These are phyloP conservation scores for Astatotilapia flaviijosephi DNA, from an alignment of 2,113 vertebrate genomes.

Conservation along the genomic window DNA sequence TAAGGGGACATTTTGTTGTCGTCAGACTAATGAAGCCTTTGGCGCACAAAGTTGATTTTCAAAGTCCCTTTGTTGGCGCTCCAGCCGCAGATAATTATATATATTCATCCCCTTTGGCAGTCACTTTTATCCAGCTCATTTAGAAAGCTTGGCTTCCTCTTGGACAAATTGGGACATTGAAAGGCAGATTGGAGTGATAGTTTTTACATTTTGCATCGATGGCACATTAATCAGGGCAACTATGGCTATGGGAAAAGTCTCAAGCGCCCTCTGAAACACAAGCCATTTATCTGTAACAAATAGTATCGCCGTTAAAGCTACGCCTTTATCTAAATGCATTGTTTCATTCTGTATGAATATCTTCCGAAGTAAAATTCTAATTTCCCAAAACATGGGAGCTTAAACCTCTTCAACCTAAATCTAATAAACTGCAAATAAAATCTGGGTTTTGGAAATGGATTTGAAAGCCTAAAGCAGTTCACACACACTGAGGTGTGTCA, in stretches of 20 bases:
- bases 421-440: not conserved
- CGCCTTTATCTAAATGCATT: not conserved
- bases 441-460: not conserved
- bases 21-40: constrained; percentile 59
- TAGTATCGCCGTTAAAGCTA: not conserved
- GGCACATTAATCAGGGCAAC: constrained; percentile 51
- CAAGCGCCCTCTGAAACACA: constrained; percentile 3
- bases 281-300: constrained; percentile 8
- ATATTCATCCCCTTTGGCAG: constrained; percentile 63
- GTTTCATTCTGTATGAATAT: not conserved
- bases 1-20: constrained; percentile 46
- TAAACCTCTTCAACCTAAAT: not conserved
- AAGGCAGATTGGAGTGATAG: constrained; percentile 59
- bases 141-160: constrained; percentile 55
- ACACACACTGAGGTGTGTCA: not conserved
- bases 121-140: constrained; percentile 62
- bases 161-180: constrained; percentile 63
- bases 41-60: constrained; percentile 56
- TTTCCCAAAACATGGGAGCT: not conserved
- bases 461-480: not conserved
- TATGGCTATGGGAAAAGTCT: constrained; percentile 30
- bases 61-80: constrained; percentile 58
- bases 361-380: not conserved
- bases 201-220: constrained; percentile 55
- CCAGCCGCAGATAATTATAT: constrained; percentile 65